These are phyloP conservation scores for Pseudotriccus pelzelni DNA, from an alignment of 2,797 vertebrate species.

Conservation along the genomic window DNA sequence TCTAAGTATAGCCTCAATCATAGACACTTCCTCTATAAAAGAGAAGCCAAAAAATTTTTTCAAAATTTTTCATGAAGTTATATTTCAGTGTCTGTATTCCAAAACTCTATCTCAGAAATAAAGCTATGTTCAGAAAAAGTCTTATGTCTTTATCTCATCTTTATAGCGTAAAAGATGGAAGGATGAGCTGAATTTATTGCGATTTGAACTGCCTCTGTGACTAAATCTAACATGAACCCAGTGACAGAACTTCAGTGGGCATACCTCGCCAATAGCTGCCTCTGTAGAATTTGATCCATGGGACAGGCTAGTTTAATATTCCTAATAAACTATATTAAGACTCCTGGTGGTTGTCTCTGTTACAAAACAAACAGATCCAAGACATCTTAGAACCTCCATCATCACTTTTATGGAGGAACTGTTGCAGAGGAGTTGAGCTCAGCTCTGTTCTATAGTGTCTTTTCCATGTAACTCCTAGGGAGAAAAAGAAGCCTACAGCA, in stretches of 20 bases:
- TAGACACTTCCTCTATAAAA: not conserved
- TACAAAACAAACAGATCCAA: not conserved
- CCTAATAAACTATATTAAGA: not conserved
- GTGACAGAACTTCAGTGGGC: not conserved
- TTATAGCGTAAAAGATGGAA: not conserved
- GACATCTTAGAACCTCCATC: not conserved
- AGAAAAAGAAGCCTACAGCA: not conserved
- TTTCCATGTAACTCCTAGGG: not conserved
- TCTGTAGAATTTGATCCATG: not conserved
- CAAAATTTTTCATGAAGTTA: not conserved
- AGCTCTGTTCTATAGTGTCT: not conserved
- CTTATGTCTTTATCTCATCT: not conserved
- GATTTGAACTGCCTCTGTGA: not conserved
- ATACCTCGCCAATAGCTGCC: not conserved
- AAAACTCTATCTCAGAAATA: not conserved
- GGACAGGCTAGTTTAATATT: not conserved
- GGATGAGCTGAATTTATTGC: not conserved
- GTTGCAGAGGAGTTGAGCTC: not conserved
- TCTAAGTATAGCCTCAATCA: not conserved
- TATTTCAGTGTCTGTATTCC: not conserved
- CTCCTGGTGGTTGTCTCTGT: not conserved
- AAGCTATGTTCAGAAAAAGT: not conserved
- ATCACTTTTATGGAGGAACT: not conserved
- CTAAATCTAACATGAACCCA: not conserved
- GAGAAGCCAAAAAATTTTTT: not conserved